Conservation (phyloP, 2,888 invertebrate species). For the Fissipunctia ypsillon region DNA sequence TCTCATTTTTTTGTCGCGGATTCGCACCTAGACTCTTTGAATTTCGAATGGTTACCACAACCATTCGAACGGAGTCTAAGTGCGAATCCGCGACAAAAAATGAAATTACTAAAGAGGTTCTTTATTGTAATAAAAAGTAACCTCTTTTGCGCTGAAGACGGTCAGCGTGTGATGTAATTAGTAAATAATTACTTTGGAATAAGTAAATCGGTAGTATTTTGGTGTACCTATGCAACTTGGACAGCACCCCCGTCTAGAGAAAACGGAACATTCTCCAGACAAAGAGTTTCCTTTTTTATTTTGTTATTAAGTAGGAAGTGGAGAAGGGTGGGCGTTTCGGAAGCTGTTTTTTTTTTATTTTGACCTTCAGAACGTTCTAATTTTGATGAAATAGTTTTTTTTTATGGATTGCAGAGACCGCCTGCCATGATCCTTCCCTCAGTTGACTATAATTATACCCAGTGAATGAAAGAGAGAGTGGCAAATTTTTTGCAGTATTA, state of each 20-base stretch:
- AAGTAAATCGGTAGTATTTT: not conserved
- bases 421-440: not conserved
- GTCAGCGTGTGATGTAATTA: not conserved
- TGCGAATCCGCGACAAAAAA: too few species aligned
- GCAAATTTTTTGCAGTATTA: not conserved
- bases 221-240: conserved; percentile 10
- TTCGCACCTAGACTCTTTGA: too few species aligned
- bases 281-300: conserved; percentile 31
- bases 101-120: too few species aligned
- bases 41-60: too few species aligned
- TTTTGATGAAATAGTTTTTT: not conserved
- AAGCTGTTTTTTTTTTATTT: not conserved
- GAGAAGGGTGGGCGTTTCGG: not conserved
- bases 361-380: not conserved
- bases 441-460: not conserved
- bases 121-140: not conserved
- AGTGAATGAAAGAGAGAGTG: not conserved
- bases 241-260: conserved; percentile 14
- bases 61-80: too few species aligned
- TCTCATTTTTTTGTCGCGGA: not conserved
- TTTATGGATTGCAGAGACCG: not conserved
- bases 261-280: conserved; percentile 19
- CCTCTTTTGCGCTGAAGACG: not conserved
- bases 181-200: not conserved
- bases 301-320: conserved; percentile 23